Conservation (phyloP, 2,888 invertebrate genomes). For the Agonopterix subpropinquella region DNA sequence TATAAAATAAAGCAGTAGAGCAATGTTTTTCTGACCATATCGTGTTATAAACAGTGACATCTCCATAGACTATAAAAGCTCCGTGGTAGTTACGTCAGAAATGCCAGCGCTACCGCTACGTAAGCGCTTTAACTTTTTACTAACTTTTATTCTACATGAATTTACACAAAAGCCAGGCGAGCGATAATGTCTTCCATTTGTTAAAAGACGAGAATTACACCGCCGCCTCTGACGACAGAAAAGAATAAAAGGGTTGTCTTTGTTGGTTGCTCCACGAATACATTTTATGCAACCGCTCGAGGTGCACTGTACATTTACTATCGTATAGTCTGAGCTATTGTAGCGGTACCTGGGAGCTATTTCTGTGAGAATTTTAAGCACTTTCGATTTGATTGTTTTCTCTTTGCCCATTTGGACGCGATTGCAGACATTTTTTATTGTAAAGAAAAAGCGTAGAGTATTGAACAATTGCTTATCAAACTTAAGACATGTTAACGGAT, state of each 20-base stretch:
- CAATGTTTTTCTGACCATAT: conserved; percentile 8
- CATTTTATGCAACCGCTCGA: conserved; percentile 53
- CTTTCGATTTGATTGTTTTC: conserved; percentile 26
- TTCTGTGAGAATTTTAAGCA: conserved; percentile 25
- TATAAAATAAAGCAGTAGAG: neutral
- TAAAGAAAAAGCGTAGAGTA: neutral
- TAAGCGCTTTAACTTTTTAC: conserved; percentile 60
- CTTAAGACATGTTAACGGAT: too few species aligned
- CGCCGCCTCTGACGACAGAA: conserved; percentile 53
- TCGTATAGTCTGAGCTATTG: conserved; percentile 45
- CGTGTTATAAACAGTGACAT: too few species aligned
- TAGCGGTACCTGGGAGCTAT: conserved; percentile 21
- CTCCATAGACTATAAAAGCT: too few species aligned
- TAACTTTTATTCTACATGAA: conserved; percentile 63
- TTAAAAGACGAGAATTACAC: conserved; percentile 66
- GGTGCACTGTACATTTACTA: conserved; percentile 35
- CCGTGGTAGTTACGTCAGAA: conserved; percentile 38
- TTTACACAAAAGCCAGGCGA: conserved; percentile 64
- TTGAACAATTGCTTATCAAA: too few species aligned
- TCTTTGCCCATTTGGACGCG: conserved; percentile 17
- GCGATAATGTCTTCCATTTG: conserved; percentile 70
- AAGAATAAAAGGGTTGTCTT: conserved; percentile 62
- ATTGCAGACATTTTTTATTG: conserved; percentile 7
- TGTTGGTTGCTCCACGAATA: conserved; percentile 54
- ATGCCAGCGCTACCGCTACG: conserved; percentile 41